A percentile compares a stretch with the other conserved stretches of the same genome.
Conservation (phyloP, 1,140 invertebrate genomes). For the Cyrtorhinus lividipennis region DNA sequence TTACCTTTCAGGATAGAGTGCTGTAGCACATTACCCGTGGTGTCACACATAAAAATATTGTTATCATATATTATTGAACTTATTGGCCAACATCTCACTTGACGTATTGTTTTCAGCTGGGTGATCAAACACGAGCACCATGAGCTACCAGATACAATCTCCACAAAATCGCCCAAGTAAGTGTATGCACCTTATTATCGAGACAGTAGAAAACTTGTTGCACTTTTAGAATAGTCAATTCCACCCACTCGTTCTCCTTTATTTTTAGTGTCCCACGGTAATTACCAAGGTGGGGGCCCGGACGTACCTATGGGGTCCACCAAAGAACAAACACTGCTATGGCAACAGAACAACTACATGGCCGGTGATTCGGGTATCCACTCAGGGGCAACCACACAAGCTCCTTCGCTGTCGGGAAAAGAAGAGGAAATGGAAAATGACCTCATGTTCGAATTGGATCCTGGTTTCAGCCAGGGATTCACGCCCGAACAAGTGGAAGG, state of each 20-base stretch:
- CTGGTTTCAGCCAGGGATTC: slow-evolving; percentile 75
- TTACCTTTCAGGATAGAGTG: too few species aligned
- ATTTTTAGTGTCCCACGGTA: slow-evolving; percentile 60
- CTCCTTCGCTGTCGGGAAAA: slow-evolving; percentile 73
- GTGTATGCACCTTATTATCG: too few species aligned
- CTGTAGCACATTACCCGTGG: too few species aligned
- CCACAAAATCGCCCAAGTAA: slow-evolving; percentile 16
- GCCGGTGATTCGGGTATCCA: slow-evolving; percentile 85
- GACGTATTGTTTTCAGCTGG: slow-evolving; percentile 4
- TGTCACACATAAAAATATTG: too few species aligned
- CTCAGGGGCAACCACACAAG: slow-evolving; percentile 86
- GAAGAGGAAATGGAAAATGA: slow-evolving; percentile 71
- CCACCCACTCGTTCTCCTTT: background rate
- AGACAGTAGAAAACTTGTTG: too few species aligned
- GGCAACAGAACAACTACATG: slow-evolving; percentile 26
- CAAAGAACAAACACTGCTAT: slow-evolving; percentile 69
- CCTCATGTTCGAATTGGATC: slow-evolving; percentile 83
- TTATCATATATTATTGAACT: too few species aligned
- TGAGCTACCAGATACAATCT: slow-evolving; percentile 18
- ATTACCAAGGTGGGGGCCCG: slow-evolving; percentile 46
- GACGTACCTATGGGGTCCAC: slow-evolving; percentile 64
- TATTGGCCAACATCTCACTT: too few species aligned
- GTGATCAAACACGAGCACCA: background rate
- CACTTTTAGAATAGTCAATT: background rate
- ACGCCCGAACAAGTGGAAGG: slow-evolving; percentile 92